Evolutionary conservation across 2,797 vertebrate genomes (phyloP).

Genomic region (Eulemur albifrons): DNA sequence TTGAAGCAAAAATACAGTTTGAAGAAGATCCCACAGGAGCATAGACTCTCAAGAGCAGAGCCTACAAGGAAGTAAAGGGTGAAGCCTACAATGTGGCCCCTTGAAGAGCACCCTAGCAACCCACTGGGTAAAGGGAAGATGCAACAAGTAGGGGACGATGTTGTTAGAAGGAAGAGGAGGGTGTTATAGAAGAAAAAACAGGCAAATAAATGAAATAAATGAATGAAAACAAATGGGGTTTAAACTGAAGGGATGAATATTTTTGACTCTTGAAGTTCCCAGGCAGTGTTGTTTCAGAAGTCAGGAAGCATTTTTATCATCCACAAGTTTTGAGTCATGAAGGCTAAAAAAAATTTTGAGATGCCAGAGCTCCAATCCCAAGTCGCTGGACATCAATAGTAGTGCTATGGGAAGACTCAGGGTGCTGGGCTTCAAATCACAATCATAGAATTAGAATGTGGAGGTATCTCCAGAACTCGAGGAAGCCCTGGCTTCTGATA

Average conservation of each 20-base stretch:
- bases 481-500: not conserved
- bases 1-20: constrained; percentile 58
- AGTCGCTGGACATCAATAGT: not conserved
- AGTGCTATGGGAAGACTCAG: not conserved
- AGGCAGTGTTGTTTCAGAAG: not conserved
- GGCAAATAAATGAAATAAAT: not conserved
- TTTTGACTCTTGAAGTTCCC: not conserved
- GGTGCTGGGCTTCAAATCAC: not conserved
- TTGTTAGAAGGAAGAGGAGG: not conserved
- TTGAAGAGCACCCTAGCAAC: not conserved
- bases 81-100: not conserved
- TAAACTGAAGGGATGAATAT: not conserved
- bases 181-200: not conserved
- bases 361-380: not conserved
- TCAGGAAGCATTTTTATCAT: not conserved
- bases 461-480: not conserved
- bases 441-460: not conserved
- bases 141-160: not conserved
- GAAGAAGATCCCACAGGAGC: not conserved
- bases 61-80: not conserved
- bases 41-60: not conserved
- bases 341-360: not conserved
- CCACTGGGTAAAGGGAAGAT: not conserved
- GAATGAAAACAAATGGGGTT: not conserved
- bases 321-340: not conserved